phyloP scores from a whole-genome alignment of 2,888 invertebrate genomes.

The Caenorhabditis virilis region DNA sequence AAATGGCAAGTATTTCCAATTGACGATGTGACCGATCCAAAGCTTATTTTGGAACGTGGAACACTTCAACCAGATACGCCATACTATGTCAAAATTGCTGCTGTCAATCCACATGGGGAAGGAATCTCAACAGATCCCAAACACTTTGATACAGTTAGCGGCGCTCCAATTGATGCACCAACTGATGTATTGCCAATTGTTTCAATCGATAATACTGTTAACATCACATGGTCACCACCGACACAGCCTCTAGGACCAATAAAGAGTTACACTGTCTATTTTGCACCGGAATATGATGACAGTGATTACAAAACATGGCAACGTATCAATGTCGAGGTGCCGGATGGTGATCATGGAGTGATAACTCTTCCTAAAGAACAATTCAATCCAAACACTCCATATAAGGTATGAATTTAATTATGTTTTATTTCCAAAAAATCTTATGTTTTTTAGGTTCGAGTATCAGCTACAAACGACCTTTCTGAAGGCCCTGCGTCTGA shows the following conservation, averaged over 20 bases:
- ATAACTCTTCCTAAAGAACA: constrained; percentile 58
- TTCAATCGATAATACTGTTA: constrained; percentile 62
- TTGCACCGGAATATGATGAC: constrained; percentile 55
- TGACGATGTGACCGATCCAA: constrained; percentile 39
- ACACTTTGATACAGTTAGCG: constrained; percentile 62
- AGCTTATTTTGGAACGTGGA: constrained; percentile 59
- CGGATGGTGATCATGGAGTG: constrained; percentile 46
- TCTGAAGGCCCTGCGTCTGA: constrained; percentile 66
- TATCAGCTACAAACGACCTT: constrained; percentile 66
- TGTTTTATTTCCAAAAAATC: no score
- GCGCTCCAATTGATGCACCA: constrained; percentile 66
- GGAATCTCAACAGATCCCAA: constrained; percentile 60
- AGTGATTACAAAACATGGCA: constrained; percentile 63
- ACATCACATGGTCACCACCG: constrained; percentile 62
- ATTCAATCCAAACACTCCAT: constrained; percentile 57
- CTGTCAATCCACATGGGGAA: constrained; percentile 61
- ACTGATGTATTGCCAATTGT: constrained; percentile 58
- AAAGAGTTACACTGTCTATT: constrained; percentile 61
- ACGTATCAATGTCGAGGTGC: constrained; percentile 47
- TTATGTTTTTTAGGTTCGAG: no score
- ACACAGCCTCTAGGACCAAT: constrained; percentile 61
- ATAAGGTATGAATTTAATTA: constrained; percentile 56
- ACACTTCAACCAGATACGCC: constrained; percentile 66
- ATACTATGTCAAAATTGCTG: constrained; percentile 65
- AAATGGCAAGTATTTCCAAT: constrained; percentile 63